A percentile compares a stretch with the other conserved stretches of the same genome.
Conservation (phyloP, 2,113 vertebrate genomes). For the Podocnemis expansa region DNA sequence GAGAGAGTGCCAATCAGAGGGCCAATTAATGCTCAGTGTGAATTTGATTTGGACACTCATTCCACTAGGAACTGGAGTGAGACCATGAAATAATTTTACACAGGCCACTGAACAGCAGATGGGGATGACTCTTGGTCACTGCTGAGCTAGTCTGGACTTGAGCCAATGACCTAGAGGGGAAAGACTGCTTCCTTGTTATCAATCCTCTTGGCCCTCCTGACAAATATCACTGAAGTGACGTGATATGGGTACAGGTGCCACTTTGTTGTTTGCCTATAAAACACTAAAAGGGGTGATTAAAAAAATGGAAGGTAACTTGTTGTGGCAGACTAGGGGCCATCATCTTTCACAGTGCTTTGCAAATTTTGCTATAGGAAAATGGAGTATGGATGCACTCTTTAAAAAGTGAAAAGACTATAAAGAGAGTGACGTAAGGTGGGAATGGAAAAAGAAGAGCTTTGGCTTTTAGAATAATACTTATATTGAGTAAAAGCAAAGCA, state of each 20-base stretch:
- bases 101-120: not conserved
- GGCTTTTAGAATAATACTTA: not conserved
- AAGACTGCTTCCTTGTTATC: not conserved
- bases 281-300: accelerated
- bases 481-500: not conserved
- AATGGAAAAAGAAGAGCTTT: not conserved
- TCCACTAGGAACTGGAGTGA: not conserved
- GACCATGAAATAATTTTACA: not conserved
- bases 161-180: not conserved
- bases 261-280: slow-evolving; percentile 19
- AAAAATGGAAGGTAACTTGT: not conserved
- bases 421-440: not conserved
- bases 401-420: not conserved
- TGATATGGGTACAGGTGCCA: not conserved
- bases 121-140: accelerated
- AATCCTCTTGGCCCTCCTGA: accelerated
- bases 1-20: slow-evolving; percentile 40
- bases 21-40: slow-evolving; percentile 53
- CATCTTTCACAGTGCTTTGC: not conserved
- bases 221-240: not conserved
- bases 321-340: not conserved
- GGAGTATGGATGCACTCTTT: not conserved
- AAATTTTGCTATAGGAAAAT: not conserved
- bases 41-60: not conserved
- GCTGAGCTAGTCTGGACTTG: accelerated